phyloP scores from a whole-genome alignment of 2,113 vertebrate species.

The Phylloscopus trochiloides region DNA sequence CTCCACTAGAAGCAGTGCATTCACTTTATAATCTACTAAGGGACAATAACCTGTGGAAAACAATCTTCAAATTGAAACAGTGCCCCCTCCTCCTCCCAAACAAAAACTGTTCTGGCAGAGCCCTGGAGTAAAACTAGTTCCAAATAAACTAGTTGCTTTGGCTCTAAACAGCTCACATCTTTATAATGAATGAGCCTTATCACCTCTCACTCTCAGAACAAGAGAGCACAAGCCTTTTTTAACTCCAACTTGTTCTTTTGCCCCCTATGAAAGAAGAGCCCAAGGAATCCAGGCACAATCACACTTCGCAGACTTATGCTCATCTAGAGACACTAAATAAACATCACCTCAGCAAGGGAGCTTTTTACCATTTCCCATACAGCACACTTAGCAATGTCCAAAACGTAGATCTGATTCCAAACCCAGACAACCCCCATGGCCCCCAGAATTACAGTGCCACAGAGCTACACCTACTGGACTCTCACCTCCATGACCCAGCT shows the following conservation, averaged over 20 bases:
- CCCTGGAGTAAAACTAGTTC: background rate
- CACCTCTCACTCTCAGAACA: background rate
- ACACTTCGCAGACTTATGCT: background rate
- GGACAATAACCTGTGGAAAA: background rate
- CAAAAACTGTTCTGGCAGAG: background rate
- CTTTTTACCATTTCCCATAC: background rate
- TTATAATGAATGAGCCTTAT: background rate
- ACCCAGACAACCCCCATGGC: background rate
- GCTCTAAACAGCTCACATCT: background rate
- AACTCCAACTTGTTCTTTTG: background rate
- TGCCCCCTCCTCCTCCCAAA: background rate
- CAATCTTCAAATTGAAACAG: background rate
- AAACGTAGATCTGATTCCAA: background rate
- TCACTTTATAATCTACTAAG: background rate
- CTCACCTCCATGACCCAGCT: background rate
- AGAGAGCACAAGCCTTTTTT: background rate
- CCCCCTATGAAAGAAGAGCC: background rate
- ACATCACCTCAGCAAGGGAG: background rate
- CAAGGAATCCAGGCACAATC: background rate
- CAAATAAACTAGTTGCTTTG: background rate
- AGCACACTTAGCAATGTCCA: background rate
- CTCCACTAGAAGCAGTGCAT: background rate
- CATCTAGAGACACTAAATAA: background rate
- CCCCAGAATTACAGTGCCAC: background rate
- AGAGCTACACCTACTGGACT: background rate